Percentiles rank a stretch among this genome's conserved stretches.
phyloP scores from a whole-genome alignment of 2,888 invertebrate genomes.

The Mantis religiosa region DNA sequence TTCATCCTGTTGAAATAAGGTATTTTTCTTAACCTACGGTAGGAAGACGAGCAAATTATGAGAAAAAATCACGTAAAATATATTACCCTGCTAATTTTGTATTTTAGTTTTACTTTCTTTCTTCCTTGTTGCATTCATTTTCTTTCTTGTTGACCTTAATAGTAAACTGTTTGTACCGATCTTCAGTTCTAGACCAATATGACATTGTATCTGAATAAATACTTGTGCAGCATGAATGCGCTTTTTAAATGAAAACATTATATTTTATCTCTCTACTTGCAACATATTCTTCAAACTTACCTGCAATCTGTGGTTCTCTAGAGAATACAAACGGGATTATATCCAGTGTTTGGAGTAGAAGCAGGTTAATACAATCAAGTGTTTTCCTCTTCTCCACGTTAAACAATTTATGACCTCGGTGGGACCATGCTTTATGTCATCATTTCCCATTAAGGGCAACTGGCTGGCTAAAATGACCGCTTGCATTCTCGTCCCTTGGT shows the following conservation, averaged over 20 bases:
- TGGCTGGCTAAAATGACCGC: not conserved
- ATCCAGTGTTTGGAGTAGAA: not conserved
- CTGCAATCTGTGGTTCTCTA: not conserved
- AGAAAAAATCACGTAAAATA: too few species aligned
- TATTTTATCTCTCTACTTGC: not conserved
- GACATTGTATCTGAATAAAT: too few species aligned
- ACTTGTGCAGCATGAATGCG: too few species aligned
- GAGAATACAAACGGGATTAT: not conserved
- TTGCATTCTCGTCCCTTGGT: not conserved
- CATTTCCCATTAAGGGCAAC: constrained; percentile 1
- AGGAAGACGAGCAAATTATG: too few species aligned
- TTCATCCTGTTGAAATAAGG: too few species aligned
- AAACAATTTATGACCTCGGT: not conserved
- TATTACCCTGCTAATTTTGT: too few species aligned
- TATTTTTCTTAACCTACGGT: too few species aligned
- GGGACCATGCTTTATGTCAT: constrained; percentile 5
- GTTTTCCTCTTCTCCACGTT: not conserved
- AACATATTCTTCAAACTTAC: not conserved
- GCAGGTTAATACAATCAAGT: not conserved
- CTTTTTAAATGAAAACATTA: not conserved
- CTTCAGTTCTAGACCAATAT: too few species aligned
- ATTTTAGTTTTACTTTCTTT: too few species aligned
- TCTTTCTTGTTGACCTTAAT: too few species aligned
- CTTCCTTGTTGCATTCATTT: too few species aligned
- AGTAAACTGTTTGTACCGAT: too few species aligned